Conservation (phyloP, 2,113 vertebrate genomes). For the Pygoscelis adeliae region DNA sequence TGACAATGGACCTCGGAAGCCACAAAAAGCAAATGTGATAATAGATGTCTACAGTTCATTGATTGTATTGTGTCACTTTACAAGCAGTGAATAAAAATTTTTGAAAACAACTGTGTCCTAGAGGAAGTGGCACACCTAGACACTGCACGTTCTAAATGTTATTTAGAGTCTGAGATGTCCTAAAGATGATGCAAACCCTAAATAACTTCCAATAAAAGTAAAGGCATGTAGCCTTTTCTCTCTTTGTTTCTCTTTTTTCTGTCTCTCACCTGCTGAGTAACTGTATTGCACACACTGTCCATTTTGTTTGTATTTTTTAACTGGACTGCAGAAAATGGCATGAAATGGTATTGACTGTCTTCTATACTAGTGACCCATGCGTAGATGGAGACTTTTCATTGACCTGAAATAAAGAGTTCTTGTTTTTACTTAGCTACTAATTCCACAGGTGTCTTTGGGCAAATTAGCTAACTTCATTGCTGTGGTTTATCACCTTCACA, state of each 20-base stretch:
- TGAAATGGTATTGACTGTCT: not conserved
- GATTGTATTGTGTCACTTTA: constrained; percentile 27
- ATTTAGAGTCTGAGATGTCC: not conserved
- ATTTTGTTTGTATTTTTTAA: not conserved
- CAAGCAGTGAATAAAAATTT: constrained; percentile 40
- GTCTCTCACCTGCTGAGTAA: not conserved
- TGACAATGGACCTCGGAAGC: not conserved
- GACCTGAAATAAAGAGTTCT: not conserved
- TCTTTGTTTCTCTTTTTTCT: not conserved
- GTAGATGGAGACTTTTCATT: not conserved
- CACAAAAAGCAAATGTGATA: not conserved
- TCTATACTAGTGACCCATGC: not conserved
- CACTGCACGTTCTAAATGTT: not conserved
- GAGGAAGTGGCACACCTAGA: not conserved
- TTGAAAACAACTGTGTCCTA: constrained; percentile 16
- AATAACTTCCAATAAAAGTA: constrained; percentile 36
- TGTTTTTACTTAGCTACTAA: not conserved
- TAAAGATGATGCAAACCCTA: not conserved
- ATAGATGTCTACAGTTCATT: not conserved
- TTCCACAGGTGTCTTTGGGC: not conserved
- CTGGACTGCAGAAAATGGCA: not conserved
- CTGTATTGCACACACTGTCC: not conserved
- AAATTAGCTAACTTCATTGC: not conserved
- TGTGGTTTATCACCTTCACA: not conserved
- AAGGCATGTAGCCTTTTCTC: not conserved